These are phyloP conservation scores for Lepidurus apus DNA, from an alignment of 1,140 invertebrate species.

Conservation along the genomic window DNA sequence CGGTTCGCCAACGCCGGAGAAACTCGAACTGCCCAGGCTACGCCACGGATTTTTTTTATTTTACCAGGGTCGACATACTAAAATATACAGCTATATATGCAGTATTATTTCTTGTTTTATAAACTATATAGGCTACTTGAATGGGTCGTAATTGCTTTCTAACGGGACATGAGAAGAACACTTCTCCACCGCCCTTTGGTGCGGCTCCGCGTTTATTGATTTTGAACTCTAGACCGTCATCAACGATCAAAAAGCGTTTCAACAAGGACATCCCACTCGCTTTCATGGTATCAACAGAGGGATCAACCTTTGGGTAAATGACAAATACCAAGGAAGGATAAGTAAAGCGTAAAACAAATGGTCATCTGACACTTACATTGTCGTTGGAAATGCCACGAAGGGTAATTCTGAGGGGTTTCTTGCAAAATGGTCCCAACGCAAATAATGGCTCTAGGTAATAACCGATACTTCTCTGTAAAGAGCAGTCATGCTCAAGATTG, in stretches of 20 bases:
- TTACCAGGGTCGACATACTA: slow-evolving; percentile 70
- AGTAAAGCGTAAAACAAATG: not conserved
- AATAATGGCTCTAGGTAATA: slow-evolving; percentile 90
- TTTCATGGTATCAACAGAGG: slow-evolving; percentile 81
- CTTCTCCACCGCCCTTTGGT: slow-evolving; percentile 85
- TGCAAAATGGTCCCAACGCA: slow-evolving; percentile 89
- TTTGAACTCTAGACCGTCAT: slow-evolving; percentile 81
- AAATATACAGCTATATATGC: not conserved
- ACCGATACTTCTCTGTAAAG: slow-evolving; percentile 68
- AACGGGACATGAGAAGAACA: slow-evolving; percentile 81
- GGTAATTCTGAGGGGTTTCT: slow-evolving; percentile 73
- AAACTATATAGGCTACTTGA: slow-evolving; percentile 47
- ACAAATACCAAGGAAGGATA: not conserved
- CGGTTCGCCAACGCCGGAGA: slow-evolving; percentile 86
- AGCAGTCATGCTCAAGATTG: slow-evolving; percentile 79
- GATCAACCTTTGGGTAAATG: slow-evolving; percentile 51
- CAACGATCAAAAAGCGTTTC: slow-evolving; percentile 75
- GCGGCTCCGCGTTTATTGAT: slow-evolving; percentile 74
- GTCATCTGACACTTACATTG: slow-evolving; percentile 44
- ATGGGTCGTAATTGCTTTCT: slow-evolving; percentile 58
- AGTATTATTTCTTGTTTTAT: not conserved
- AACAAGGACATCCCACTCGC: slow-evolving; percentile 69
- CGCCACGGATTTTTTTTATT: slow-evolving; percentile 87
- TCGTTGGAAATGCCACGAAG: slow-evolving; percentile 87
- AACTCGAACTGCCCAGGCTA: slow-evolving; percentile 78